Percentiles rank a stretch among this genome's conserved stretches.
These are phyloP conservation scores for Megaceryle torquata DNA, from an alignment of 2,113 vertebrate genomes.

Conservation along the genomic window DNA sequence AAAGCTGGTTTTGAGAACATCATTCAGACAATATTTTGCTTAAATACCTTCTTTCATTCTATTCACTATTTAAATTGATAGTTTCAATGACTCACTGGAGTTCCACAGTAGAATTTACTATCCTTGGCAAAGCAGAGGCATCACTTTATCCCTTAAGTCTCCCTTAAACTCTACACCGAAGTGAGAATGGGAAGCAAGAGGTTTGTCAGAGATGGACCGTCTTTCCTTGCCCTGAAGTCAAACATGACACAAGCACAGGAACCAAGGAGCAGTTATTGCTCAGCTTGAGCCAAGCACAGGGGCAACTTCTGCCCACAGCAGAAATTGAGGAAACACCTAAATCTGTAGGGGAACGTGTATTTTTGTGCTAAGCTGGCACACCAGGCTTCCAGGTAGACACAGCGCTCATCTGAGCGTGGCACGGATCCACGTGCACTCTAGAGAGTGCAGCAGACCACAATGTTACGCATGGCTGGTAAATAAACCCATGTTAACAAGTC, in stretches of 20 bases:
- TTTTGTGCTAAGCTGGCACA: background rate
- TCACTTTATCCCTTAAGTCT: background rate
- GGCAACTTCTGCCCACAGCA: background rate
- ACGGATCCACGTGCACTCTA: background rate
- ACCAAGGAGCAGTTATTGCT: background rate
- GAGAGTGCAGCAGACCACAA: background rate
- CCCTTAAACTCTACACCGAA: background rate
- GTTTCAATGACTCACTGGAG: background rate
- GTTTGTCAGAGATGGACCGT: background rate
- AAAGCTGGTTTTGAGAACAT: background rate
- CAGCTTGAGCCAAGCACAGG: background rate
- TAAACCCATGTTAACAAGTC: background rate
- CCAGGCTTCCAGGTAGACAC: background rate
- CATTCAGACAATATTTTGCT: background rate
- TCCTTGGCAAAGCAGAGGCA: background rate
- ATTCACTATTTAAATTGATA: background rate
- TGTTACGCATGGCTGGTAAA: background rate
- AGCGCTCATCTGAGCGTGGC: background rate
- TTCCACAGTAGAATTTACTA: background rate
- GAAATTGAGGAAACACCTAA: background rate
- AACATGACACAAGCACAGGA: background rate
- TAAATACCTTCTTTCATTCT: background rate
- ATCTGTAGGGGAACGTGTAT: accelerated
- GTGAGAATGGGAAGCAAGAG: background rate
- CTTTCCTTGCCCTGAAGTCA: background rate